These are phyloP conservation scores for Acanthosepion lycidas DNA, from an alignment of 2,888 invertebrate species.

Conservation along the genomic window DNA sequence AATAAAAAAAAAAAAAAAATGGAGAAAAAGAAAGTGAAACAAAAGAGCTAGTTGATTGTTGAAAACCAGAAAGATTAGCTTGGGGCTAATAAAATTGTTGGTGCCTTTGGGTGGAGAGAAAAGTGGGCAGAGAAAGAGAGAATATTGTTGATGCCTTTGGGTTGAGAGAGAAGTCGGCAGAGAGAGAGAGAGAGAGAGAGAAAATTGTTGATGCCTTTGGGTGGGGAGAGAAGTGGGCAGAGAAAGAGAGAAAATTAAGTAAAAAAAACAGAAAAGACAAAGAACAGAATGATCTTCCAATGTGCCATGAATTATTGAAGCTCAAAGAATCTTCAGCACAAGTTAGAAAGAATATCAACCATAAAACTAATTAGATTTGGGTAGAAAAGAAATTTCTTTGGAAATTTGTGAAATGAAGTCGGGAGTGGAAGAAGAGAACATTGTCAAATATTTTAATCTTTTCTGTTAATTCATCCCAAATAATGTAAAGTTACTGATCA, in stretches of 20 bases:
- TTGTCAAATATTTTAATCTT: no score
- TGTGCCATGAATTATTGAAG: background rate
- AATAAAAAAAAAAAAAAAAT: background rate
- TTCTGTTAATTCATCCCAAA: no score
- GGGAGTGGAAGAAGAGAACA: background rate
- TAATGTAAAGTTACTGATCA: no score
- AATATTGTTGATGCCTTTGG: background rate
- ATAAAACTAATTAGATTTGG: background rate
- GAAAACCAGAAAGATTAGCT: background rate
- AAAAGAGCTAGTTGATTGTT: background rate
- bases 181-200: background rate
- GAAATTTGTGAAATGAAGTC: background rate
- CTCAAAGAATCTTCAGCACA: background rate
- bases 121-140: no score
- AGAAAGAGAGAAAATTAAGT: background rate
- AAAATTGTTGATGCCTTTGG: background rate
- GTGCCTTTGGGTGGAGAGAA: background rate
- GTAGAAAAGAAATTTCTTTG: background rate
- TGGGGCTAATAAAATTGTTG: background rate
- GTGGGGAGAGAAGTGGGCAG: background rate
- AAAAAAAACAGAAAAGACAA: background rate
- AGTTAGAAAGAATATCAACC: background rate
- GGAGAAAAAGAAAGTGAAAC: background rate
- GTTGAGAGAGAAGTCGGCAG: background rate
- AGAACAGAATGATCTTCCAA: background rate